Evolutionary conservation across 2,797 vertebrate genomes (phyloP), one percentile per base, ranked within the genome.

Genomic region (Chloroceryle inda): DNA sequence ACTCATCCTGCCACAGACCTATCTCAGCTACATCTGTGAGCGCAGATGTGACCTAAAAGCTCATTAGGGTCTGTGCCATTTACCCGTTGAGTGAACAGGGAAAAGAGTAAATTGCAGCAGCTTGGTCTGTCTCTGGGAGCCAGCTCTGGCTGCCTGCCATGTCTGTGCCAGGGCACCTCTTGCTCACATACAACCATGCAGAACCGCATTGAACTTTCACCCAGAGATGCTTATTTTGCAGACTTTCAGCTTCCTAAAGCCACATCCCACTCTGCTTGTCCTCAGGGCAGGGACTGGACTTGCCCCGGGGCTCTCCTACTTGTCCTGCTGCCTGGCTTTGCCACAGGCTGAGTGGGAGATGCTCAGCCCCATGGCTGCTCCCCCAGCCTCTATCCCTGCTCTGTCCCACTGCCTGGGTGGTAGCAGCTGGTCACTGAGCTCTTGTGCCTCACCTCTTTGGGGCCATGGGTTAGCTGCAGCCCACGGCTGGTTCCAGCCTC

Each of bases 31-130:
- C 4, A 0, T 18, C 58, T 33, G 40, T 14, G 67, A 20, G 13
- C 0, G 0, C 3, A 37, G 74, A 38, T 0, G 0, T 16, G 29
- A 40, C 73, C 55, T 20, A 11, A 73, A 42, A 59, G 38, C 42
- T 33, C 17, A 19, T 1, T 2, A 5, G 22, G 50, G 21, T 4
- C 53, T 35, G 37, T n/a, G 37, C 27, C 21, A 2, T 23, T 69
- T 35, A 42, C 50, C 80, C 10, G 3, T 47, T n/a, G 44, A 67
- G 40, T 2, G 10, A 59, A 50, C n/a, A 0, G 76, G n/a, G 26
- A 33, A 77, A 35, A 50, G 17, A 27, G 38, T 7, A 66, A 91
- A 87, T 59, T 52, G 72, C 6, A 3, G 8, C 38, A 59, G 56
- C 26, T 20, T 1, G 1, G 42, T 40, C 66, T 79, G 42, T 33